Evolutionary conservation across 2,113 vertebrate genomes (phyloP).

Genomic region (Aspiorhynchus laticeps): DNA sequence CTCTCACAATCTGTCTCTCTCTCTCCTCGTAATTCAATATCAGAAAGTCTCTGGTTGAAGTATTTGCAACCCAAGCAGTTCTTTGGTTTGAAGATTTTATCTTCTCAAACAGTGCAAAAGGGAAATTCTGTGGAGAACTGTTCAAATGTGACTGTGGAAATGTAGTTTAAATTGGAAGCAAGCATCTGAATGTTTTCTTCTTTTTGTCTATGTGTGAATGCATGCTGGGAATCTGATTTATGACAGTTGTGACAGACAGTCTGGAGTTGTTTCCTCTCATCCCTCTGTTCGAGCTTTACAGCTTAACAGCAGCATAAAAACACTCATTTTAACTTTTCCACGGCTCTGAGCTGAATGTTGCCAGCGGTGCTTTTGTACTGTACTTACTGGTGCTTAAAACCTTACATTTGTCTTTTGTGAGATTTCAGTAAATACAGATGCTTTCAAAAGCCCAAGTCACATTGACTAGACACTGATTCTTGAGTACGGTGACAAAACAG

Average conservation of each 20-base stretch:
- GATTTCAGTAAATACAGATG: constrained; percentile 18
- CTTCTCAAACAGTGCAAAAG: neutral
- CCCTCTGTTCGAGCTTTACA: constrained; percentile 41
- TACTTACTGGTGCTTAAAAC: constrained; percentile 28
- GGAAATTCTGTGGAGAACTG: constrained; percentile 33
- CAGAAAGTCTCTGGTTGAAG: constrained; percentile 12
- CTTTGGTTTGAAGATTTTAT: constrained; percentile 37
- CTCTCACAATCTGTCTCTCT: neutral
- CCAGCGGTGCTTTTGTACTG: constrained; percentile 41
- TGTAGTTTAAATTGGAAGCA: constrained; percentile 34
- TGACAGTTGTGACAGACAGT: constrained; percentile 52
- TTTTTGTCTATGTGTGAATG: constrained; percentile 36
- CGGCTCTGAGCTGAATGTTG: constrained; percentile 13
- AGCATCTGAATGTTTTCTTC: constrained; percentile 30
- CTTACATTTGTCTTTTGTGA: constrained; percentile 38
- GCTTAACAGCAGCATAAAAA: constrained; percentile 48
- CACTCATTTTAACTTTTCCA: constrained; percentile 31
- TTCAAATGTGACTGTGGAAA: constrained; percentile 39
- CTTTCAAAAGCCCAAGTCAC: constrained; percentile 31
- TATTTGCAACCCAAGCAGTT: constrained; percentile 39
- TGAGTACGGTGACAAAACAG: neutral
- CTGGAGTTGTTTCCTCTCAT: constrained; percentile 49
- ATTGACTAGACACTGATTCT: constrained; percentile 25
- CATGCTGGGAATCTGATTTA: constrained; percentile 50
- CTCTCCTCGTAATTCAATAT: constrained; percentile 4